These are phyloP conservation scores for Hydraecia micacea DNA, from an alignment of 2,888 invertebrate species.

Conservation along the genomic window DNA sequence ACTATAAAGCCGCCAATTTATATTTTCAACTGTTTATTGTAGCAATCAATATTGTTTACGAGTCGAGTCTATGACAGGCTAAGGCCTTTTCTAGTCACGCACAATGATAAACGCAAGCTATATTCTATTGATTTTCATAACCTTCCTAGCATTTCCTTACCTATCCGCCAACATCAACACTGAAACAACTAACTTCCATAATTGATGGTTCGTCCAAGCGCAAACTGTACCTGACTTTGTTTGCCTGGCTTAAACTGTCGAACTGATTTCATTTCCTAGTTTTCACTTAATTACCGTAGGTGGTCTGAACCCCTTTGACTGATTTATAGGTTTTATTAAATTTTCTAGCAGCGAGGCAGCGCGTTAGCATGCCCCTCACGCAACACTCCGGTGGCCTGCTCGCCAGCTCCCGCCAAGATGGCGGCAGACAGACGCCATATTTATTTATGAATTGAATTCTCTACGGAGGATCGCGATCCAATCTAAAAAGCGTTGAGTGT, in stretches of 20 bases:
- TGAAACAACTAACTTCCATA: conserved; percentile 32
- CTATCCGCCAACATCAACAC: conserved; percentile 10
- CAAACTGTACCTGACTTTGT: conserved; percentile 38
- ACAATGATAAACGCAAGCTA: conserved; percentile 20
- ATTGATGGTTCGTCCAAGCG: conserved; percentile 46
- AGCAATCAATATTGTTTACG: conserved; percentile 42
- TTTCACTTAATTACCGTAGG: conserved; percentile 44
- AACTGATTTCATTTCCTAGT: conserved; percentile 49
- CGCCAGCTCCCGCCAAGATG: conserved; percentile 69
- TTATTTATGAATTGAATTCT: conserved; percentile 80
- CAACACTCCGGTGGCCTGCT: conserved; percentile 64
- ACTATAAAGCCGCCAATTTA: background rate
- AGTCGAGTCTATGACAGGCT: conserved; percentile 6
- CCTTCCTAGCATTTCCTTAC: background rate
- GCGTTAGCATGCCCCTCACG: conserved; percentile 75
- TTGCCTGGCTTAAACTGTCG: conserved; percentile 28
- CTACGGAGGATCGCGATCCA: conserved; percentile 73
- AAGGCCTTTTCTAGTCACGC: conserved; percentile 30
- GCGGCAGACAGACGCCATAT: conserved; percentile 74
- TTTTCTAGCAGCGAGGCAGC: conserved; percentile 48
- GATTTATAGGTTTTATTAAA: conserved; percentile 62
- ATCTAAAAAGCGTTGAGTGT: conserved; percentile 71
- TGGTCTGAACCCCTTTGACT: conserved; percentile 52
- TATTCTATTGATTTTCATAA: conserved; percentile 47
- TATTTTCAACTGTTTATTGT: conserved; percentile 24